phyloP scores from a whole-genome alignment of 2,888 invertebrate species.

The Drosophila formosana region DNA sequence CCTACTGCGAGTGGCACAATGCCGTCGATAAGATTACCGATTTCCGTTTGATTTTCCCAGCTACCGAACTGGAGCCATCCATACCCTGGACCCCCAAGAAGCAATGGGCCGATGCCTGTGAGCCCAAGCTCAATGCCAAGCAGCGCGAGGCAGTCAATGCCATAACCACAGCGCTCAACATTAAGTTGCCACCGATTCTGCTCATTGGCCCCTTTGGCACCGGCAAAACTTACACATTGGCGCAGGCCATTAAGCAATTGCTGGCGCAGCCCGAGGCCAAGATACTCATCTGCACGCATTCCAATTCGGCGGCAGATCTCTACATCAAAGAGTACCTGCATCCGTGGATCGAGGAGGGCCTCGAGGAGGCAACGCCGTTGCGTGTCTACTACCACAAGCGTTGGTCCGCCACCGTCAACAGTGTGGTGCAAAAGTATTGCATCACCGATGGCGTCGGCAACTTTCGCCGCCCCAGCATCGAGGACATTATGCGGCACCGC shows the following conservation, averaged over 20 bases:
- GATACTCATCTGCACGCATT: constrained; percentile 93
- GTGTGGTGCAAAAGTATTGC: constrained; percentile 90
- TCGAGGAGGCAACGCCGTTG: constrained; percentile 89
- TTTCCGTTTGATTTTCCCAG: constrained; percentile 90
- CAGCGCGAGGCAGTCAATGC: constrained; percentile 92
- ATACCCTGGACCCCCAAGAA: constrained; percentile 90
- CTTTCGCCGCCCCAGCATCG: constrained; percentile 89
- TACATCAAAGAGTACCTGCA: constrained; percentile 94
- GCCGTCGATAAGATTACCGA: constrained; percentile 91
- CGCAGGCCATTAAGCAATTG: constrained; percentile 90
- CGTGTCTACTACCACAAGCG: constrained; percentile 92
- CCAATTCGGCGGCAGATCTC: constrained; percentile 94
- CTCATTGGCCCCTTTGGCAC: constrained; percentile 94
- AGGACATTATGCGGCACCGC: constrained; percentile 89
- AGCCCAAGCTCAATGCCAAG: constrained; percentile 89
- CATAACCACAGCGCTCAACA: constrained; percentile 89
- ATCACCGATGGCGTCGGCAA: constrained; percentile 88
- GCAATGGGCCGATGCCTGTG: constrained; percentile 89
- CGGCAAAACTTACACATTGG: constrained; percentile 93
- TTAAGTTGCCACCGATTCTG: constrained; percentile 89
- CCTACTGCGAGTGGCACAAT: constrained; percentile 94
- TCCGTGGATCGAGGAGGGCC: constrained; percentile 89
- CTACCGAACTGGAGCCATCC: constrained; percentile 87
- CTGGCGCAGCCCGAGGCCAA: constrained; percentile 88
- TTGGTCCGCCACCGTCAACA: constrained; percentile 92